A percentile compares a stretch with the other conserved stretches of the same genome.
Conservation (phyloP, 2,888 invertebrate genomes). For the Itoplectis maculator region DNA sequence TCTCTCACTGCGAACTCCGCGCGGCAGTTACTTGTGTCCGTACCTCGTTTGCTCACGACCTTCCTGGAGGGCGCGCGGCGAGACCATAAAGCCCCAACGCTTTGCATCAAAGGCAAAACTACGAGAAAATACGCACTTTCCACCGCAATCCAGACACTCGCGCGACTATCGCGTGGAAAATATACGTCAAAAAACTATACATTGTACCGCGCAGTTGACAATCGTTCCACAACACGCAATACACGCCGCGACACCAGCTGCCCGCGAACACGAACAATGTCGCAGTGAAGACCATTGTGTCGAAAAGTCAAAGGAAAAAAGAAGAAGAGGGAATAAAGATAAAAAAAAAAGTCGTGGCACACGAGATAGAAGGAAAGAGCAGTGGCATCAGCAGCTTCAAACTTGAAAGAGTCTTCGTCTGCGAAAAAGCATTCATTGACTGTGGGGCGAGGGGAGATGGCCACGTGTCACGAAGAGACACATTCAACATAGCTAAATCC, state of each 20-base stretch:
- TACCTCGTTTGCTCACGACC: slow-evolving; percentile 36
- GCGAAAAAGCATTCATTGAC: slow-evolving; percentile 53
- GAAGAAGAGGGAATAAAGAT: neutral
- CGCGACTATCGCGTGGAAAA: neutral
- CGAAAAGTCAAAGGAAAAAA: neutral
- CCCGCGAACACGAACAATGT: neutral
- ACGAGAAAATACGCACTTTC: slow-evolving; percentile 15
- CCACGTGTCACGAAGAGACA: slow-evolving; percentile 46
- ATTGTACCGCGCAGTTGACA: too few relatives aligned
- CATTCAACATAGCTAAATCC: slow-evolving; percentile 13
- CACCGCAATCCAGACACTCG: neutral
- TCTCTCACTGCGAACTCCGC: neutral
- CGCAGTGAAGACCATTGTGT: neutral
- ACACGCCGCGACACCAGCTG: slow-evolving; percentile 5
- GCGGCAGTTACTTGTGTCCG: slow-evolving; percentile 6
- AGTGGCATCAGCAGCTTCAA: slow-evolving; percentile 40
- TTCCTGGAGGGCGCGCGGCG: slow-evolving; percentile 22
- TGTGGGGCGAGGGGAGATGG: slow-evolving; percentile 34
- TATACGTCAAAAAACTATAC: neutral
- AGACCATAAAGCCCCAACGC: neutral
- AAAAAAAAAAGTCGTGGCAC: neutral
- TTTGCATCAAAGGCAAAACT: slow-evolving; percentile 12
- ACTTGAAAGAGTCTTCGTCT: slow-evolving; percentile 41
- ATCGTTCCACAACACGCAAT: neutral
- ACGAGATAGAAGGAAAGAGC: slow-evolving; percentile 3